phyloP scores from a whole-genome alignment of 2,797 vertebrate species.

The Chrysocyon brachyurus region DNA sequence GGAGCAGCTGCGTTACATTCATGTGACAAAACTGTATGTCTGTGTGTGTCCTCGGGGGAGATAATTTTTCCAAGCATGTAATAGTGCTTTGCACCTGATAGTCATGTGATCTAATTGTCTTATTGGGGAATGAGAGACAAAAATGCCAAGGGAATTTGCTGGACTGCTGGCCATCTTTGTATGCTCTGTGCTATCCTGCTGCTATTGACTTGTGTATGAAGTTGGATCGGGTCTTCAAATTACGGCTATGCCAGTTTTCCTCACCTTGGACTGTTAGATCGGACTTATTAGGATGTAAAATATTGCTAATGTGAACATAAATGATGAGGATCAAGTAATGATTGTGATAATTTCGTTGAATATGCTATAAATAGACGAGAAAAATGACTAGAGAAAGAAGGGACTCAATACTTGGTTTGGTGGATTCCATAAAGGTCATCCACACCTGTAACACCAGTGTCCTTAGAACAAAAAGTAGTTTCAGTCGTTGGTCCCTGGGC shows the following conservation, averaged over 20 bases:
- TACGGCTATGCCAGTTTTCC: accelerated
- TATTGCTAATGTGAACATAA: background rate
- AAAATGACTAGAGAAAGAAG: background rate
- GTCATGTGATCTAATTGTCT: background rate
- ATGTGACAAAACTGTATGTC: background rate
- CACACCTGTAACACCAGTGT: background rate
- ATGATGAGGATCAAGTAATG: background rate
- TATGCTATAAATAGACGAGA: background rate
- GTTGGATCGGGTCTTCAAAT: background rate
- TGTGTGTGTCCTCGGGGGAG: background rate
- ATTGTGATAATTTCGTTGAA: background rate
- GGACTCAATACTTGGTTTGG: background rate
- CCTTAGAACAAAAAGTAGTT: background rate
- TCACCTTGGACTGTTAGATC: background rate
- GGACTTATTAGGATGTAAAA: background rate
- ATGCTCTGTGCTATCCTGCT: accelerated
- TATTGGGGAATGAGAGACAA: background rate
- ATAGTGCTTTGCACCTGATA: background rate
- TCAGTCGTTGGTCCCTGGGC: background rate
- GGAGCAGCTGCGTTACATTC: background rate
- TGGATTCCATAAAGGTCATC: background rate
- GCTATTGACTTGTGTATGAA: accelerated
- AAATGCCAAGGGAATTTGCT: background rate
- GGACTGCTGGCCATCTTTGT: background rate
- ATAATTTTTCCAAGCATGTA: background rate